Evolutionary conservation across 2,797 vertebrate genomes (phyloP).

Genomic region (Takifugu ocellatus): DNA sequence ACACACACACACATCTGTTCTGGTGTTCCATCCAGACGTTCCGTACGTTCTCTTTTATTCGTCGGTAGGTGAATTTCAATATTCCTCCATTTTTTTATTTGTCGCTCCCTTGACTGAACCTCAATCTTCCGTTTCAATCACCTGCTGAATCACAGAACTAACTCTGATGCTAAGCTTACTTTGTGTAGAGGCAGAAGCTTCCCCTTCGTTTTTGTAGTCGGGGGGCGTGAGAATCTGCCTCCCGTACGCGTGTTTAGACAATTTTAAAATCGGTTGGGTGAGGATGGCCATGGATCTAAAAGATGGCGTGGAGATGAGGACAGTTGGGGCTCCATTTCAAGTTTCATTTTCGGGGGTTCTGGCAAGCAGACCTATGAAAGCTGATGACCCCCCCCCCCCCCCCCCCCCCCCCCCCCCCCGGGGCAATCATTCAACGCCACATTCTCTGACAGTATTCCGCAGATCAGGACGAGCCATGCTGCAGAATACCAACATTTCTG

Average conservation of each 20-base stretch:
- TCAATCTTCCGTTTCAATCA: conserved; percentile 53
- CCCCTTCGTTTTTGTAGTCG: conserved; percentile 28
- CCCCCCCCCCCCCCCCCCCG: conserved; percentile 3
- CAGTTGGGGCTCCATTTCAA: conserved; percentile 16
- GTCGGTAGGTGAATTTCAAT: conserved; percentile 20
- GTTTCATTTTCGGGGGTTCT: conserved; percentile 36
- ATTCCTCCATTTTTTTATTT: conserved; percentile 37
- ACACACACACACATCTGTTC: conserved; percentile 76
- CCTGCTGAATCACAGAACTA: conserved; percentile 39
- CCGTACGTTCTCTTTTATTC: conserved; percentile 26
- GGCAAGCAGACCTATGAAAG: neutral
- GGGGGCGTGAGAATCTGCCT: neutral
- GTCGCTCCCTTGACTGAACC: conserved; percentile 22
- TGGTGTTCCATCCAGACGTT: conserved; percentile 50
- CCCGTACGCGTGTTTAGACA: conserved; percentile 37
- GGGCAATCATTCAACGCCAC: conserved; percentile 19
- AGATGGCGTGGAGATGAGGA: conserved; percentile 9
- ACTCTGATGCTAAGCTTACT: conserved; percentile 40
- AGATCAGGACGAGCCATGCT: conserved; percentile 28
- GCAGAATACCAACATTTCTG: conserved; percentile 31
- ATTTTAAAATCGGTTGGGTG: conserved; percentile 32
- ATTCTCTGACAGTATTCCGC: conserved; percentile 40
- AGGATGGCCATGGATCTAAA: conserved; percentile 16
- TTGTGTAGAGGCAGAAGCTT: conserved; percentile 41
- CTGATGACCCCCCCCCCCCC: conserved; percentile 8